Evolutionary conservation across 2,888 invertebrate genomes (phyloP), one percentile per base, ranked within the genome.

Genomic region (Empis stercorea): DNA sequence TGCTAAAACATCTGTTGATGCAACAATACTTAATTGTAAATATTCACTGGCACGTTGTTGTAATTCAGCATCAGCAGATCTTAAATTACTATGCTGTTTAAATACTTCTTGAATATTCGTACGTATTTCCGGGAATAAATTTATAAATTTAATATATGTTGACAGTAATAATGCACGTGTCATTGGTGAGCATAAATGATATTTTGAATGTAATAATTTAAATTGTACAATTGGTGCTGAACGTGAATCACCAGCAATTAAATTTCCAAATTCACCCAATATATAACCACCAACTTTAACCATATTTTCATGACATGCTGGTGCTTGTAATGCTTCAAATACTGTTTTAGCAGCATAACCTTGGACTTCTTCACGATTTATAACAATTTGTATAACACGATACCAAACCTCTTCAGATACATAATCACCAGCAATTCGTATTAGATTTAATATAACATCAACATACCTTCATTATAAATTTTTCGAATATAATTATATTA

Each of bases 361-460:
- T 72, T 99, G 99, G 2, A 99, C 97, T 72, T 99, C 99, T 67
- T 99, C 97, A 60, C 97, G 80, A 68, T 99, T 99, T 56, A 99
- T 97, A 32, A 99, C 97, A 64, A 99, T 99, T 74, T 99, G 95
- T 60, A 99, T 97, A 46, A 99, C 97, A 66, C 99, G 79, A 71
- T 97, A 99, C 99, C 99, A 99, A 34, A 97, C 96, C 74, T 99
- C 99, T 71, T 99, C 99, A 49, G 94, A 95, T 23, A 99, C 99
- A 73, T 97, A 99, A 70, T 99, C 99, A 49, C 99, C 99, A 59
- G 99, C 99, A 72, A 99, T 95, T 72, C 97, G 84, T 59, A 99
- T 99, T 54, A 99, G 78, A 76, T 99, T 99, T 52, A 99, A 76
- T 60, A 99, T 99, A 13, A 97, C 97, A 73, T 99, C 99, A 54